Evolutionary conservation across 2,113 vertebrate species (phyloP), one percentile per base, ranked within the genome.

Genomic region (Percopsis transmontana): DNA sequence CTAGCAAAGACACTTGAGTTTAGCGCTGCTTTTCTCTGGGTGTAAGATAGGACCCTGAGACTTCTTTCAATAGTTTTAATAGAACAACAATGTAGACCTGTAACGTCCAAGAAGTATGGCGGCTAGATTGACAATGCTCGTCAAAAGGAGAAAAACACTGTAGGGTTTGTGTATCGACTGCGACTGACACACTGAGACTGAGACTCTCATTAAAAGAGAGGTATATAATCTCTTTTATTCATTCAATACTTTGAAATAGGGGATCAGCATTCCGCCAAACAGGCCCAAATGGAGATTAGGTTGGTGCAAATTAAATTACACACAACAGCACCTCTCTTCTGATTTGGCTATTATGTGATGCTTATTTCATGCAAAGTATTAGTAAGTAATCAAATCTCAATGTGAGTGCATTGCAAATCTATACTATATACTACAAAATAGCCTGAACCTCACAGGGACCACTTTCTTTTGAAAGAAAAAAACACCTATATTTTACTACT

Each of bases 241-340:
- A 66, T 45, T 66, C 38, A 66, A 41, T 50, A 42, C 41, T 41
- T 39, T 45, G 16, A 54, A 66, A 66, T 57, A 56, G 50, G 38
- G 40, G 42, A 66, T 66, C 64, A 47, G 64, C 33, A 21, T 66
- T 66, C 64, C 33, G 42, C 24, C 64, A 57, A 66, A 39, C 41
- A 47, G 64, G 21, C 64, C 42, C n/a, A 66, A 56, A 66, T 58
- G 18, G 53, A 47, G 54, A 57, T 66, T 57, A 66, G 42, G 38
- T 24, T 54, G 64, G 13, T 12, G 19, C 27, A 66, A 58, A 66
- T 66, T 57, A 24, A 66, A 66, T 66, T 58, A 58, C 18, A 58
- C 54, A 47, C 42, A 48, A 47, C 64, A 20, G 64, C 54, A 56
- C 40, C 53, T 19, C 52, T 54, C 7, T 21, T 42, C 50, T 52